Percentiles rank a stretch among this genome's conserved stretches.
phyloP scores from a whole-genome alignment of 2,888 invertebrate species.

The Muscina levida region DNA sequence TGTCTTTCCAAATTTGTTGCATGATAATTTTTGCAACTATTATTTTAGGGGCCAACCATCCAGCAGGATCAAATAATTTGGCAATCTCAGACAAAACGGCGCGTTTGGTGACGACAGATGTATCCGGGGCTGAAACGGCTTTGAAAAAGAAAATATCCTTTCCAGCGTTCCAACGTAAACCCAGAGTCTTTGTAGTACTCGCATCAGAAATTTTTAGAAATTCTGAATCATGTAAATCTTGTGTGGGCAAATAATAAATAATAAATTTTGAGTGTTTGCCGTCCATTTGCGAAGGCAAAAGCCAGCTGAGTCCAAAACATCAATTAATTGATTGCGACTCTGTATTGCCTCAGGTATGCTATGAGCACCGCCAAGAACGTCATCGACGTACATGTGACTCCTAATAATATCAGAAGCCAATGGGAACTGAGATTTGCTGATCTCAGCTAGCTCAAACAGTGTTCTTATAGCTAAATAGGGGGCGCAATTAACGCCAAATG shows the following conservation, averaged over 20 bases:
- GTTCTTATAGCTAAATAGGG: too few species aligned
- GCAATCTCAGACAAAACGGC: constrained; percentile 43
- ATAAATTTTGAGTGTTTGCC: constrained; percentile 27
- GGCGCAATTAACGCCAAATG: too few species aligned
- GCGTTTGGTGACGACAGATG: constrained; percentile 49
- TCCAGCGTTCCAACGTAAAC: background rate
- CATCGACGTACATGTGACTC: too few species aligned
- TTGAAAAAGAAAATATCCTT: background rate
- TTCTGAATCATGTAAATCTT: too few species aligned
- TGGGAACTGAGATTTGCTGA: too few species aligned
- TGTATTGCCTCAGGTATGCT: constrained; percentile 23
- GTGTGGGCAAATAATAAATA: too few species aligned
- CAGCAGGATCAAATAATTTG: constrained; percentile 60
- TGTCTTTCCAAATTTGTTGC: constrained; percentile 61
- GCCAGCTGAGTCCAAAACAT: constrained; percentile 10
- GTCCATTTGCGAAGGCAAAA: background rate
- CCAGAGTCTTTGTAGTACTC: background rate
- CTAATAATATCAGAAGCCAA: too few species aligned
- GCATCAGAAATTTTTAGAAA: too few species aligned
- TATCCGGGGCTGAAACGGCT: background rate
- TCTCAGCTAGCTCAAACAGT: too few species aligned
- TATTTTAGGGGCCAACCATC: constrained; percentile 56
- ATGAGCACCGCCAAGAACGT: constrained; percentile 54
- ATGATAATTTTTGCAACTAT: constrained; percentile 59
- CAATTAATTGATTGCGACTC: constrained; percentile 8